phyloP scores from a whole-genome alignment of 2,888 invertebrate genomes.

The Noctua comes region DNA sequence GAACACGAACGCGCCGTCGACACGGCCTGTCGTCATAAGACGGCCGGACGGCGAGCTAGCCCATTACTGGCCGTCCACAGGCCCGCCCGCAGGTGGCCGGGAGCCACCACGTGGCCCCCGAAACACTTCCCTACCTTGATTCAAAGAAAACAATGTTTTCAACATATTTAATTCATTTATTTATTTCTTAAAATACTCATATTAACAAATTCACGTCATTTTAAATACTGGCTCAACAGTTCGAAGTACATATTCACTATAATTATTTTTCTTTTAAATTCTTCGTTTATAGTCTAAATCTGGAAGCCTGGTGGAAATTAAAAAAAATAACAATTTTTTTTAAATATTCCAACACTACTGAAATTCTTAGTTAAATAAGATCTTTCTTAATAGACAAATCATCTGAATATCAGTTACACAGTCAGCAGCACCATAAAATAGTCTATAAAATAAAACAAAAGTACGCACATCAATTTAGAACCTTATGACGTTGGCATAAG shows the following conservation, averaged over 20 bases:
- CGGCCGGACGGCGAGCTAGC: too few relatives aligned
- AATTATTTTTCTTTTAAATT: constrained; percentile 26
- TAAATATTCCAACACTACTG: constrained; percentile 34
- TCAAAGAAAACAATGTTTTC: constrained; percentile 19
- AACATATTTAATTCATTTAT: constrained; percentile 52
- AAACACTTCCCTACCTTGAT: not conserved
- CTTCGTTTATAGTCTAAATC: constrained; percentile 33
- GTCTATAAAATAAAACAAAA: constrained; percentile 48
- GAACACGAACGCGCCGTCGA: too few relatives aligned
- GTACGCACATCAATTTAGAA: constrained; percentile 55
- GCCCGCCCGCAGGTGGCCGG: too few relatives aligned
- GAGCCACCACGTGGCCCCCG: too few relatives aligned
- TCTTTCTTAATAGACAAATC: constrained; percentile 28
- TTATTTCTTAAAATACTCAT: constrained; percentile 53
- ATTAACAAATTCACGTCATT: constrained; percentile 52
- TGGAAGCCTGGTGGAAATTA: constrained; percentile 48
- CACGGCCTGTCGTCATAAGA: too few relatives aligned
- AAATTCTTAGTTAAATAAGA: constrained; percentile 25
- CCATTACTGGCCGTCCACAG: too few relatives aligned
- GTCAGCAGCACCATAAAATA: constrained; percentile 34
- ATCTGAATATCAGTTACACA: constrained; percentile 63
- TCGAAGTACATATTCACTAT: constrained; percentile 38
- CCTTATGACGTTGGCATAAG: constrained; percentile 54
- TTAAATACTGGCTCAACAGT: constrained; percentile 62
- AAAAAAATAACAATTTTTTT: constrained; percentile 9